Evolutionary conservation across 2,888 invertebrate genomes (phyloP).

Genomic region (Rhamnusium bicolor): DNA sequence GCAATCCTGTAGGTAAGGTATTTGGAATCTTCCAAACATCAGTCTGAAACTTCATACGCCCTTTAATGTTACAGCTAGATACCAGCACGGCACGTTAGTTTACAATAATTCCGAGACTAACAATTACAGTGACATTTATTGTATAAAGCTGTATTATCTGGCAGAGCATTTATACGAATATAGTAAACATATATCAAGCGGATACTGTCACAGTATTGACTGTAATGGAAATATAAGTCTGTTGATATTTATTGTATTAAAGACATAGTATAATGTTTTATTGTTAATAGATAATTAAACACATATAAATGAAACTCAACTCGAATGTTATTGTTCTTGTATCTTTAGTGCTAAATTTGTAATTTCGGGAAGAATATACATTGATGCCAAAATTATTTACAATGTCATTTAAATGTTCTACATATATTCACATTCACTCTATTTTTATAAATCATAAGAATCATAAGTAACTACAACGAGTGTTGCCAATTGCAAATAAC

Average conservation of each 20-base stretch:
- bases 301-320: constrained; percentile 24
- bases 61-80: constrained; percentile 10
- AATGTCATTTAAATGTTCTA: not conserved
- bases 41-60: not conserved
- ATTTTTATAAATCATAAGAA: too few species aligned
- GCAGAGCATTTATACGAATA: constrained; percentile 27
- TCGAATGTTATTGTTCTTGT: not conserved
- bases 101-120: constrained; percentile 30
- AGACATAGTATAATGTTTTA: not conserved
- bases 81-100: constrained; percentile 16
- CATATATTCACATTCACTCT: not conserved
- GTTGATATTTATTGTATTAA: constrained; percentile 41
- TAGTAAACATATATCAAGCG: constrained; percentile 51
- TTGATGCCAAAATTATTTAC: not conserved
- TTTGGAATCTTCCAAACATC: constrained; percentile 13
- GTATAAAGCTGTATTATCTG: constrained; percentile 35
- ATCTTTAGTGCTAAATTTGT: not conserved
- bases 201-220: constrained; percentile 58
- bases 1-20: not conserved
- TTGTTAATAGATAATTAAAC: constrained; percentile 38
- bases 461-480: too few species aligned
- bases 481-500: too few species aligned
- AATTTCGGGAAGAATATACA: not conserved
- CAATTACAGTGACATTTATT: constrained; percentile 36
- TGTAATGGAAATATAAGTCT: constrained; percentile 51